These are phyloP conservation scores for Cryptus viduatorius DNA, from an alignment of 2,888 invertebrate genomes.

Conservation along the genomic window DNA sequence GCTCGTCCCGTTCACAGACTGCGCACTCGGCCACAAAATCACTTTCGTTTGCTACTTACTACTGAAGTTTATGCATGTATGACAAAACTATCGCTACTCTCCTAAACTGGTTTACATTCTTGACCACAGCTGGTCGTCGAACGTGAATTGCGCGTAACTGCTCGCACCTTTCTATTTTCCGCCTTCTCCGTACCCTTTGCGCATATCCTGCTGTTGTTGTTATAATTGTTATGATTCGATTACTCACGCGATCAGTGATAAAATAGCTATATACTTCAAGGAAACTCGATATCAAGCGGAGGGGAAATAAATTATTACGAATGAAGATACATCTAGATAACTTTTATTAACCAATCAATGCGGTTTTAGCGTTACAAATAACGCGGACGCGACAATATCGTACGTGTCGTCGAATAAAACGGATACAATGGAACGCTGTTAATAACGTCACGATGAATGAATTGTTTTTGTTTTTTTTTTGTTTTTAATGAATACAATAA, in stretches of 20 bases:
- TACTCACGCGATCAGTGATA: neutral
- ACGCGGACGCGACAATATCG: constrained; percentile 80
- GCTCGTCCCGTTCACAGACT: constrained; percentile 67
- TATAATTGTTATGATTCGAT: neutral
- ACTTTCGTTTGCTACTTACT: constrained; percentile 60
- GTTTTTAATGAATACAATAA: constrained; percentile 65
- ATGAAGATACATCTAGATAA: constrained; percentile 83
- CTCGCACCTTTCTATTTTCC: constrained; percentile 60
- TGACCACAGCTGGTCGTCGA: constrained; percentile 13
- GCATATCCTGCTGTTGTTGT: constrained; percentile 38
- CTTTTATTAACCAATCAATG: constrained; percentile 85
- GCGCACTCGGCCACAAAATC: constrained; percentile 8
- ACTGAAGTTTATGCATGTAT: neutral
- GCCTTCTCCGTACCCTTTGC: neutral
- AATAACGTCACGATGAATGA: constrained; percentile 66
- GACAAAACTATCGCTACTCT: constrained; percentile 47
- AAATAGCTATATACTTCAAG: neutral
- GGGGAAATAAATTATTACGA: neutral
- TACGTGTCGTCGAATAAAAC: constrained; percentile 74
- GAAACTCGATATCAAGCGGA: neutral
- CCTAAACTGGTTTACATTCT: constrained; percentile 48
- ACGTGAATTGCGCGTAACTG: constrained; percentile 6
- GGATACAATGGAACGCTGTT: constrained; percentile 83
- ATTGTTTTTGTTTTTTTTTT: constrained; percentile 53
- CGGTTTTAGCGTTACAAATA: constrained; percentile 84